phyloP scores from a whole-genome alignment of 2,888 invertebrate species.

The Tetragnatha montana region DNA sequence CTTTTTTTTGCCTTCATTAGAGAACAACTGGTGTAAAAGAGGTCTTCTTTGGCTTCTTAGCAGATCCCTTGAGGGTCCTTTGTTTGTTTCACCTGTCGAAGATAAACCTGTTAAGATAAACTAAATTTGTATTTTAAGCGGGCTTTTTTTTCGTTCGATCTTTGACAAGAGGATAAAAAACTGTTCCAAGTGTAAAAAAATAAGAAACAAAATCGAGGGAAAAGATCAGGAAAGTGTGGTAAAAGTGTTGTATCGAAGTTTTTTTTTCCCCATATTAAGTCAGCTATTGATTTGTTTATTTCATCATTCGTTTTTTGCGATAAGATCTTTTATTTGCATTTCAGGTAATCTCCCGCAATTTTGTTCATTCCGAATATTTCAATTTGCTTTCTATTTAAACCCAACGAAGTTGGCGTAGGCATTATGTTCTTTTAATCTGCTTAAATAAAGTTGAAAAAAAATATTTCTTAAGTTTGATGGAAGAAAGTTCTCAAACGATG shows the following conservation, averaged over 20 bases:
- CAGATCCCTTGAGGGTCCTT: slow-evolving; percentile 46
- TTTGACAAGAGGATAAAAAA: neutral
- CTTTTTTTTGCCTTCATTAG: slow-evolving; percentile 60
- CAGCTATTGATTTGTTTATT: neutral
- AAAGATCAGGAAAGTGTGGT: neutral
- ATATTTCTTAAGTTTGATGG: too few species aligned
- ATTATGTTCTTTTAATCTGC: neutral
- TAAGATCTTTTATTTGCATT: neutral
- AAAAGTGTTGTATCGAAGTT: neutral
- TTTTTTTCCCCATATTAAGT: neutral
- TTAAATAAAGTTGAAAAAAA: neutral
- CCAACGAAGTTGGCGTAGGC: neutral
- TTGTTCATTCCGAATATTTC: neutral
- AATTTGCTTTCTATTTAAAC: neutral
- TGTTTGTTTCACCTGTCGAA: slow-evolving; percentile 58
- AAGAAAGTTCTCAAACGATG: too few species aligned
- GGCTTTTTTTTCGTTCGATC: slow-evolving; percentile 15
- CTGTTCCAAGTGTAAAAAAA: neutral
- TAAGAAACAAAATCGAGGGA: neutral
- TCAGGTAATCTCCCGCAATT: neutral
- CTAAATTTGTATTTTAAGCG: slow-evolving; percentile 67
- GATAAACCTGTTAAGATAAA: slow-evolving; percentile 49
- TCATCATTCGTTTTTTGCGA: neutral
- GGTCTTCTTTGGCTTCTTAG: slow-evolving; percentile 57
- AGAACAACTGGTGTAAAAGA: slow-evolving; percentile 61